Percentiles rank a stretch among this genome's conserved stretches.
These are phyloP conservation scores for Melospiza georgiana DNA, from an alignment of 2,113 vertebrate species.

Conservation along the genomic window DNA sequence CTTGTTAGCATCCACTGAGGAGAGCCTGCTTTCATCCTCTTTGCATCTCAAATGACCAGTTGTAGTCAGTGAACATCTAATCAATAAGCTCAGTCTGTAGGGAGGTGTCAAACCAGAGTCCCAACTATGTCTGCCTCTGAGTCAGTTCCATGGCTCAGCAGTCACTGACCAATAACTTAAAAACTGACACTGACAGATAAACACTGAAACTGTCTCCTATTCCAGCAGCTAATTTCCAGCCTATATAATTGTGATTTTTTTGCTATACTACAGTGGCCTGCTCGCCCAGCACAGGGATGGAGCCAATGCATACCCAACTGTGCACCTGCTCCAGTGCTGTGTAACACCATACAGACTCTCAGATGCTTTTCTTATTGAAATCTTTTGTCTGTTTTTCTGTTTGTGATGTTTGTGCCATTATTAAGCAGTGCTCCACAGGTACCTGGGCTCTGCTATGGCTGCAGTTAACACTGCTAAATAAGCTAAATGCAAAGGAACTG, in stretches of 20 bases:
- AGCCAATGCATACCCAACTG: not conserved
- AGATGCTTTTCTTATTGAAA: not conserved
- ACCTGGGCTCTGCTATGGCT: not conserved
- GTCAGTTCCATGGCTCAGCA: not conserved
- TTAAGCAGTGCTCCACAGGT: not conserved
- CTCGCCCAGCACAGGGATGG: not conserved
- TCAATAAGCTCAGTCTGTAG: not conserved
- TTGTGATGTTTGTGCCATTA: not conserved
- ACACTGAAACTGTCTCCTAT: not conserved
- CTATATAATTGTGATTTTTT: not conserved
- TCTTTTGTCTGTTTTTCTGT: not conserved
- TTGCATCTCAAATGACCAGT: not conserved
- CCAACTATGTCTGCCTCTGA: not conserved
- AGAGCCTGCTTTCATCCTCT: not conserved
- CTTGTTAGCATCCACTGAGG: not conserved
- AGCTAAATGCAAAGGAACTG: not conserved
- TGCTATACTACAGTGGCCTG: not conserved
- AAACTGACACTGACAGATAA: not conserved
- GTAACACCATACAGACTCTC: not conserved
- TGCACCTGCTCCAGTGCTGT: accelerated
- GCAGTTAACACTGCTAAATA: not conserved
- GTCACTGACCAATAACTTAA: not conserved
- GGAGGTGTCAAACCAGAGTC: not conserved
- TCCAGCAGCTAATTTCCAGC: not conserved
- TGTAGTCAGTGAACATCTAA: not conserved